These are phyloP conservation scores for Acanthopagrus latus DNA, from an alignment of 2,797 vertebrate genomes.

Conservation along the genomic window DNA sequence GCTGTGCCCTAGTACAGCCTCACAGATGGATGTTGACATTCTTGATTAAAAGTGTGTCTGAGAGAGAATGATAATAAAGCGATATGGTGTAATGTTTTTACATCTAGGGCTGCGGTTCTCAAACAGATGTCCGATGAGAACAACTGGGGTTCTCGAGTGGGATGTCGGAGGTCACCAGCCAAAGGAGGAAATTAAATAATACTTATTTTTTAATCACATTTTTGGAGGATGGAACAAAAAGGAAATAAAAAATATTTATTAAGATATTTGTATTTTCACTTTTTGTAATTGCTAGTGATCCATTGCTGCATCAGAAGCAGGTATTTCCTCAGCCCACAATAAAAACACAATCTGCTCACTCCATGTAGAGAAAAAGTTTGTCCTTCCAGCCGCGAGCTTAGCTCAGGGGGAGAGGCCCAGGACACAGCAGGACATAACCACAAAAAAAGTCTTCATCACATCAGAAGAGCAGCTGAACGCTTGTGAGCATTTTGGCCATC, in stretches of 20 bases:
- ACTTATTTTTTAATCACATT: too few relatives aligned
- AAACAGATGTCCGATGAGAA: too few relatives aligned
- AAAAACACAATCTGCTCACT: not conserved
- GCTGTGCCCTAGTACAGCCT: too few relatives aligned
- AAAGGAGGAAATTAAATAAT: too few relatives aligned
- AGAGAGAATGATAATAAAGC: not conserved
- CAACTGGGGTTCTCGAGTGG: too few relatives aligned
- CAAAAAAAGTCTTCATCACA: conserved; percentile 28
- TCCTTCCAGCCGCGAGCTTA: conserved; percentile 30
- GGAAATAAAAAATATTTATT: too few relatives aligned
- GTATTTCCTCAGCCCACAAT: not conserved
- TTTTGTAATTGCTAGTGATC: not conserved
- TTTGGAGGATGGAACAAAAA: too few relatives aligned
- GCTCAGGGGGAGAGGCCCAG: conserved; percentile 7
- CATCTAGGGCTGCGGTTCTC: too few relatives aligned
- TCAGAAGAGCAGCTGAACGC: conserved; percentile 56
- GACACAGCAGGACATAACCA: conserved; percentile 26
- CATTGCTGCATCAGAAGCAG: not conserved
- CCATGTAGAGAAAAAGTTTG: conserved; percentile 19
- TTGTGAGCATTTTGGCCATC: conserved; percentile 31
- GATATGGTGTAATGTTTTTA: not conserved
- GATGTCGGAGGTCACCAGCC: too few relatives aligned
- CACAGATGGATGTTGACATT: not conserved
- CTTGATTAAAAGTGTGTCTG: not conserved
- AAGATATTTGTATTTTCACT: too few relatives aligned